Conservation (phyloP, 2,888 invertebrate species). For the Anaspis maculata region DNA sequence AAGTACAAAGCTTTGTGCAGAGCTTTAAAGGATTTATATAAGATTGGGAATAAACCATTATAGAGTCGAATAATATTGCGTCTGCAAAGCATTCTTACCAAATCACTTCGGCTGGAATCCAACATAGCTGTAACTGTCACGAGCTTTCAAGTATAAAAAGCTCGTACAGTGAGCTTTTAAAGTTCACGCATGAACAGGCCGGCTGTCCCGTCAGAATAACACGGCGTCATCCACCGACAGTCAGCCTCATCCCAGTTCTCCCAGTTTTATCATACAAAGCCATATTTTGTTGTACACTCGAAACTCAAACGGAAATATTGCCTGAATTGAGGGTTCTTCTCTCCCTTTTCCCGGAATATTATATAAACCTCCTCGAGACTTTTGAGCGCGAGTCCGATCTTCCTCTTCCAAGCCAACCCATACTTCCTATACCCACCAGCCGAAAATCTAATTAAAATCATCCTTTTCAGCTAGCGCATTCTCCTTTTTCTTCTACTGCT, state of each 20-base stretch:
- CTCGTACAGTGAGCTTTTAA: slow-evolving; percentile 36
- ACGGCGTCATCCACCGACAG: slow-evolving; percentile 29
- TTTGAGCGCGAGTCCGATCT: too few species aligned
- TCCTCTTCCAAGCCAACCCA: too few species aligned
- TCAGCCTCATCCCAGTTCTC: slow-evolving; percentile 20
- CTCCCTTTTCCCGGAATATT: slow-evolving; percentile 2
- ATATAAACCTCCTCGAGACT: too few species aligned
- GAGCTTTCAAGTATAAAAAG: slow-evolving; percentile 37
- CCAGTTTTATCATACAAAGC: slow-evolving; percentile 31
- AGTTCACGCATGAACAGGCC: slow-evolving; percentile 37
- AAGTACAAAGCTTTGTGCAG: too few species aligned
- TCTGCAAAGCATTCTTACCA: slow-evolving; percentile 9
- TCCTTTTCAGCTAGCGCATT: too few species aligned
- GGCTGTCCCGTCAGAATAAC: slow-evolving; percentile 35
- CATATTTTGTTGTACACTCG: slow-evolving; percentile 27
- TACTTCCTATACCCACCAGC: too few species aligned
- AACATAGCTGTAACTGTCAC: slow-evolving; percentile 37
- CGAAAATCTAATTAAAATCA: too few species aligned
- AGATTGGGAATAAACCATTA: too few species aligned
- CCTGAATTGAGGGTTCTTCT: too few species aligned
- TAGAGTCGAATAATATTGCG: too few species aligned
- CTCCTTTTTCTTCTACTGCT: too few species aligned
- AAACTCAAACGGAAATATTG: slow-evolving; percentile 18
- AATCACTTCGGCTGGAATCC: slow-evolving; percentile 13
- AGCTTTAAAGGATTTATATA: too few species aligned